Evolutionary conservation across 2,888 invertebrate species (phyloP).

Genomic region (Dione juno): DNA sequence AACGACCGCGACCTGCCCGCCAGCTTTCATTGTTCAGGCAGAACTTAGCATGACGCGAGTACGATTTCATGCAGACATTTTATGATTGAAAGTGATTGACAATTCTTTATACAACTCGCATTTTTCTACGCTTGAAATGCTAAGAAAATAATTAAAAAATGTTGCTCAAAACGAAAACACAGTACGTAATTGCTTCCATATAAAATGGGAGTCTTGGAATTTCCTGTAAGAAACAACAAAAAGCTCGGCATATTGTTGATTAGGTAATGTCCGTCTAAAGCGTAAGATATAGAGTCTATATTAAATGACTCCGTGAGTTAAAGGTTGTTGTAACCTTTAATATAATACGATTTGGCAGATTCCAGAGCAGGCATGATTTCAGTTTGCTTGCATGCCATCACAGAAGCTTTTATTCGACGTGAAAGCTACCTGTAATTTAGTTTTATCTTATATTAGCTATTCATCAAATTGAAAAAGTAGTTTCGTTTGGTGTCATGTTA

Average conservation of each 20-base stretch:
- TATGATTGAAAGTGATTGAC: constrained; percentile 58
- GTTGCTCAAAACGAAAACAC: constrained; percentile 11
- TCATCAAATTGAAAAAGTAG: constrained; percentile 25
- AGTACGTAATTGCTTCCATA: constrained; percentile 52
- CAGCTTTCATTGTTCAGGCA: constrained; percentile 73
- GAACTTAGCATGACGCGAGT: constrained; percentile 64
- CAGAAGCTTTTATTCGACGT: constrained; percentile 61
- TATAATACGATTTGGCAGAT: constrained; percentile 57
- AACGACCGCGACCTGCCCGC: constrained; percentile 65
- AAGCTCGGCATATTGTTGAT: constrained; percentile 52
- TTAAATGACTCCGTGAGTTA: constrained; percentile 52
- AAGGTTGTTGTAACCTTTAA: constrained; percentile 61
- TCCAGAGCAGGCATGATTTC: constrained; percentile 58
- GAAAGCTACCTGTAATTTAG: constrained; percentile 39
- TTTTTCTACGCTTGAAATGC: constrained; percentile 32
- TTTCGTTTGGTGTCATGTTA: constrained; percentile 6
- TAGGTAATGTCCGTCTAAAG: constrained; percentile 53
- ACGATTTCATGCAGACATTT: constrained; percentile 57
- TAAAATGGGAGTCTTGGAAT: constrained; percentile 71
- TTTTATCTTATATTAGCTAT: constrained; percentile 35
- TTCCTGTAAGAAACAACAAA: constrained; percentile 67
- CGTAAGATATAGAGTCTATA: constrained; percentile 58
- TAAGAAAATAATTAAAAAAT: constrained; percentile 26
- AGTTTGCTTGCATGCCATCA: constrained; percentile 63
- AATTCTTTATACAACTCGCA: constrained; percentile 47